Evolutionary conservation across 92 coral and sea anemone genomes (phyloP).

Genomic region (Parazoanthus darwini): DNA sequence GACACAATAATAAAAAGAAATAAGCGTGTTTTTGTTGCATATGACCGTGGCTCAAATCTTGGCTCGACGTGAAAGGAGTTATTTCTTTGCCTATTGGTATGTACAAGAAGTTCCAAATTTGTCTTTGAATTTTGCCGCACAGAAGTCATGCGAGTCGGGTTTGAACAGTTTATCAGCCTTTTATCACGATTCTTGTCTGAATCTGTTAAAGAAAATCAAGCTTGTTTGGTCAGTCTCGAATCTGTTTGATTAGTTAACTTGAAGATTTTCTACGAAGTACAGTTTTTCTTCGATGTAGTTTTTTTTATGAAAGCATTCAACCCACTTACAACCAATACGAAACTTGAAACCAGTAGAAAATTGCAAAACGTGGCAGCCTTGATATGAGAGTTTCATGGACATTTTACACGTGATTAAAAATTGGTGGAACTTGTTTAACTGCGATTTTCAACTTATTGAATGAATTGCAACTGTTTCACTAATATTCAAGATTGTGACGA

Average conservation of each 20-base stretch:
- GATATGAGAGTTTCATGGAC: background rate
- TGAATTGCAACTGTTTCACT: background rate
- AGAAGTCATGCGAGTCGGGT: background rate
- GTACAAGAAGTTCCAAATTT: background rate
- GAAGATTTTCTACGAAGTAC: background rate
- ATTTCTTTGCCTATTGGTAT: background rate
- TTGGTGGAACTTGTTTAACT: background rate
- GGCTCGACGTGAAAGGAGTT: background rate
- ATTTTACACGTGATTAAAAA: background rate
- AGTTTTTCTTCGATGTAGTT: background rate
- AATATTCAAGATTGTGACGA: background rate
- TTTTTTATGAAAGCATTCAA: background rate
- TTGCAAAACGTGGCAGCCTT: conserved; percentile 3
- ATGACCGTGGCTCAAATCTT: background rate
- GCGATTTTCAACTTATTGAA: no score
- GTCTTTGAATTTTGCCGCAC: no score
- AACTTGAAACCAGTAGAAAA: conserved; percentile 5
- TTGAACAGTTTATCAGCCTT: background rate
- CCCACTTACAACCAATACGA: background rate
- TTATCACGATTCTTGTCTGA: background rate
- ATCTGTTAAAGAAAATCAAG: background rate
- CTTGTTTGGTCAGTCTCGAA: background rate
- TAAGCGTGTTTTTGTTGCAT: background rate
- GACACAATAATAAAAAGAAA: background rate
- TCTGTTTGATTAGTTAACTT: background rate